Evolutionary conservation across 2,113 vertebrate species (phyloP).

Genomic region (Puma concolor): DNA sequence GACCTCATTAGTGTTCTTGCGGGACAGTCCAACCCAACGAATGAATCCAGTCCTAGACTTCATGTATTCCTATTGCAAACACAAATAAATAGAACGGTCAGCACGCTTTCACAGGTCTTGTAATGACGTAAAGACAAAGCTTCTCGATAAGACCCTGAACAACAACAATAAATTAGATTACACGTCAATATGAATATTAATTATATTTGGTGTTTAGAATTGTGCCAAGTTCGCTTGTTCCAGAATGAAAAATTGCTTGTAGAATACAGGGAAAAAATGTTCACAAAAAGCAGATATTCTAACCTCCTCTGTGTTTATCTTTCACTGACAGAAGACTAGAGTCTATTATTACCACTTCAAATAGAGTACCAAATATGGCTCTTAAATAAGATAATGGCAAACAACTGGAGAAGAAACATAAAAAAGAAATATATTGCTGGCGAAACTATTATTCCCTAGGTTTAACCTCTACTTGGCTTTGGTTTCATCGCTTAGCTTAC

Average conservation of each 20-base stretch:
- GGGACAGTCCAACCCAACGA: constrained; percentile 76
- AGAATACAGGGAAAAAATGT: background rate
- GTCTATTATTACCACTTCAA: background rate
- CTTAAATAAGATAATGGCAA: background rate
- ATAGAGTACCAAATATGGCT: background rate
- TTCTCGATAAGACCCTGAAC: background rate
- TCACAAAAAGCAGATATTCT: background rate
- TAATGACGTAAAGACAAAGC: background rate
- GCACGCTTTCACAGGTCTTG: background rate
- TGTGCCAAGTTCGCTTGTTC: background rate
- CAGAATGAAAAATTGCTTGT: background rate
- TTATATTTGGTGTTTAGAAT: background rate
- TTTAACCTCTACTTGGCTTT: background rate
- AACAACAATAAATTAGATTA: background rate
- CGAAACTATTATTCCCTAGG: background rate
- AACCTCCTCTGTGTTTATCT: background rate
- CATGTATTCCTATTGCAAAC: constrained; percentile 64
- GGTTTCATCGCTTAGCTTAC: background rate
- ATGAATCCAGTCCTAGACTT: constrained; percentile 5
- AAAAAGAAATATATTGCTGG: background rate
- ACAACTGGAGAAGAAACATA: background rate
- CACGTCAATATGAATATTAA: background rate
- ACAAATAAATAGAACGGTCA: constrained; percentile 20
- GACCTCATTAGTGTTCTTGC: background rate
- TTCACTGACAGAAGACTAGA: background rate